Evolutionary conservation across 2,888 invertebrate genomes (phyloP).

Genomic region (Cerastoderma edule): DNA sequence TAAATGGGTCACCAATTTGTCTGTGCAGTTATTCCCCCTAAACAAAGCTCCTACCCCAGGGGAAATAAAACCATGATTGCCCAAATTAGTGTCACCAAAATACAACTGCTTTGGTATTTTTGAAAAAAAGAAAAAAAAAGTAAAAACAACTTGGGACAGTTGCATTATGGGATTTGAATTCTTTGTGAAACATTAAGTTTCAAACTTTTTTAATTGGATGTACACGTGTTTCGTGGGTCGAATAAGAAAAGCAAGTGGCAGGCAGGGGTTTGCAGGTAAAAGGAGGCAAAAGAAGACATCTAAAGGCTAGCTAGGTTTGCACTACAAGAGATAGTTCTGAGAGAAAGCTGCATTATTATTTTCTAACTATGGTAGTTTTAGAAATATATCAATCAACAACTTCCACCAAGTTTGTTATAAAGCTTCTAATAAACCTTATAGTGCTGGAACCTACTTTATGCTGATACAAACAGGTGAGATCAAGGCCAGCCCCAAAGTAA

Average conservation of each 20-base stretch:
- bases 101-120: too few species aligned
- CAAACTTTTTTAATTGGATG: constrained; percentile 46
- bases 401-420: background rate
- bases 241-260: constrained; percentile 26
- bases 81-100: too few species aligned
- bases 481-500: too few species aligned
- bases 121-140: too few species aligned
- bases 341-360: background rate
- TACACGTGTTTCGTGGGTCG: constrained; percentile 70
- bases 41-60: too few species aligned
- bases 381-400: background rate
- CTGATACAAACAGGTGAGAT: too few species aligned
- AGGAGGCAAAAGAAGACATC: constrained; percentile 16
- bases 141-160: too few species aligned
- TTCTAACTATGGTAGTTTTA: background rate
- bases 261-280: constrained; percentile 18
- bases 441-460: too few species aligned
- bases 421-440: constrained; percentile 14
- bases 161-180: too few species aligned
- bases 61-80: too few species aligned
- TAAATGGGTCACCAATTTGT: constrained; percentile 64
- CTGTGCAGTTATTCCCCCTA: too few species aligned
- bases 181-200: too few species aligned
- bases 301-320: constrained; percentile 8
- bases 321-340: constrained; percentile 10